Base-by-base conservation (phyloP, 2,113 vertebrate species). In the Lepidothrix coronata region DNA sequence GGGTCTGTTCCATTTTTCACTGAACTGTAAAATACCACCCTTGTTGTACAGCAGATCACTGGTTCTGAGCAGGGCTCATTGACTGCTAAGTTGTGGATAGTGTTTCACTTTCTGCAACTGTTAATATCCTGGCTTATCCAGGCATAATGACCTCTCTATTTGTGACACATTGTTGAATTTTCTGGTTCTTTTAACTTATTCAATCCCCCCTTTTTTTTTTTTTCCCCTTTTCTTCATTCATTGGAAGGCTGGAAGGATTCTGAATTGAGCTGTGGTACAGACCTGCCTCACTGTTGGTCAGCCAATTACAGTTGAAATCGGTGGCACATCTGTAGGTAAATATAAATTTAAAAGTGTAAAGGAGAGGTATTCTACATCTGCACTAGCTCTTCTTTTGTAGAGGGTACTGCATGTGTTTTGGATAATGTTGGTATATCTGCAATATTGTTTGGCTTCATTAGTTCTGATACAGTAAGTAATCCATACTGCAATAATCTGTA, bases 161-260 rank as follows among this genome's bases (percentile, higher is more conserved):
- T 98, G 97, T 98, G 97, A 98, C 98, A 98, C 97, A 97, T 98
- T 98, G 98, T 98, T 98, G 98, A 97, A 98, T 98, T 98, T 98
- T 98, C 97, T 98, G 98, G 98, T 98, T 98, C 98, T 98, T 98
- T 98, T 98, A 98, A 98, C 98, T 97, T 98, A 98, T 98, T 98
- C 96, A 97, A 97, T n/a, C n/a, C n/a, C n/a, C n/a, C n/a, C n/a
- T 43, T 20, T 51, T 84, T 85, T 59, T 15, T 31, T 33, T 23
- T 48, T 39, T 24, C 16, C 9, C 24, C 27, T 49, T 25, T 25
- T 31, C 95, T 89, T 91, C 95, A 95, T 97, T 97, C 96, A 97
- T 48, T 59, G 93, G 95, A 89, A 97, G 97, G 75, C 96, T 96
- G 98, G 97, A 93, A 95, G 96, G 97, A 96, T 97, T 95, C 91